Evolutionary conservation across 2,888 invertebrate genomes (phyloP).

Genomic region (Erebia epiphron): DNA sequence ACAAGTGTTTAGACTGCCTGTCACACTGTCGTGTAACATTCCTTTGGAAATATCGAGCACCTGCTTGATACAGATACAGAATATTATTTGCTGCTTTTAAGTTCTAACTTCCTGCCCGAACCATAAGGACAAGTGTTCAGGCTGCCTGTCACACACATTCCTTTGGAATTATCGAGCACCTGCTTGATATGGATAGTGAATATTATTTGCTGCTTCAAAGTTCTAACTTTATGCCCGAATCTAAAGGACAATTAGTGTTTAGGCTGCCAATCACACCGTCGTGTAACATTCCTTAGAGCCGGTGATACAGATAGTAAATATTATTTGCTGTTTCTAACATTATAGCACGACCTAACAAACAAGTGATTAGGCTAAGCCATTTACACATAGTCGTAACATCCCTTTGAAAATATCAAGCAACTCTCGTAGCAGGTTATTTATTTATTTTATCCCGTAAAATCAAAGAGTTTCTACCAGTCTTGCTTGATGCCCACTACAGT

Average conservation of each 20-base stretch:
- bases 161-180: background rate
- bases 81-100: background rate
- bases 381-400: too few relatives aligned
- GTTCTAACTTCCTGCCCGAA: slow-evolving; percentile 23
- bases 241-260: too few relatives aligned
- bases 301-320: too few relatives aligned
- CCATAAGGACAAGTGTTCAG: slow-evolving; percentile 27
- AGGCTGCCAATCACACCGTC: too few relatives aligned
- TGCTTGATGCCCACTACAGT: too few relatives aligned
- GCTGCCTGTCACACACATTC: slow-evolving; percentile 10
- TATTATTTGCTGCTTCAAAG: background rate
- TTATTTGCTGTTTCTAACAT: too few relatives aligned
- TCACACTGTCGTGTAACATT: background rate
- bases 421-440: too few relatives aligned
- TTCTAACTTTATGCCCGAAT: background rate
- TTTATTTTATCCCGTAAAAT: too few relatives aligned
- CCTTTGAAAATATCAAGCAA: too few relatives aligned
- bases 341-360: too few relatives aligned
- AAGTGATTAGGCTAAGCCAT: too few relatives aligned
- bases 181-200: background rate
- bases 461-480: too few relatives aligned
- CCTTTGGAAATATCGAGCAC: background rate
- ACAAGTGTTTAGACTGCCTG: slow-evolving; percentile 11
- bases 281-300: background rate
- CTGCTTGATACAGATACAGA: background rate